Percentiles rank a stretch among this genome's conserved stretches.
Evolutionary conservation across 2,888 invertebrate genomes (phyloP).

Genomic region (Timandra comae): DNA sequence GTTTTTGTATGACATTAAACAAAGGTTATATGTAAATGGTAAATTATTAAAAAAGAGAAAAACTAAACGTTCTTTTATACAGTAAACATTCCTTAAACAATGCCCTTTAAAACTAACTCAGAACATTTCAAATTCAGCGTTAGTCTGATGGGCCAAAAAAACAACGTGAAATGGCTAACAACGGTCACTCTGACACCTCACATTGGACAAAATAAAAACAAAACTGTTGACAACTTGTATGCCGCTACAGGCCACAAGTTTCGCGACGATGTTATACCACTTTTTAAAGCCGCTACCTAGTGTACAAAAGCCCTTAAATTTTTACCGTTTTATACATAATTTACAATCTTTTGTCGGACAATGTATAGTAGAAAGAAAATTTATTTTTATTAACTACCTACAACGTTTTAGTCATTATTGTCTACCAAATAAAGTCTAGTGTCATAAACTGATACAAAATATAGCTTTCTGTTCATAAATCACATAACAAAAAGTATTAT

Average conservation of each 20-base stretch:
- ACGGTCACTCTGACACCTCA: no score
- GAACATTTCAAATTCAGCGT: no score
- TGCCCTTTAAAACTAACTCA: background rate
- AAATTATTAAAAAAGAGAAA: no score
- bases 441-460: constrained; percentile 18
- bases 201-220: no score
- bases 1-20: no score
- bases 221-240: background rate
- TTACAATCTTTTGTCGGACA: constrained; percentile 26
- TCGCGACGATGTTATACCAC: background rate
- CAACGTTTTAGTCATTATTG: constrained; percentile 19
- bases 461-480: constrained; percentile 19
- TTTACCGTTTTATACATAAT: constrained; percentile 31
- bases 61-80: no score
- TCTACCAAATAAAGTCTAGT: constrained; percentile 19
- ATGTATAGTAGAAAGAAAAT: constrained; percentile 24
- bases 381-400: constrained; percentile 23
- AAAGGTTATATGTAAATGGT: no score
- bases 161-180: no score
- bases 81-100: no score
- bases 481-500: constrained; percentile 11
- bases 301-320: constrained; percentile 17
- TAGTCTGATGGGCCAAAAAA: no score
- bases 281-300: no score
- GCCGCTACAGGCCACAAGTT: background rate